A percentile compares a stretch with the other conserved stretches of the same genome.
Conservation (phyloP, 2,113 vertebrate species). For the Periophthalmus modestus region DNA sequence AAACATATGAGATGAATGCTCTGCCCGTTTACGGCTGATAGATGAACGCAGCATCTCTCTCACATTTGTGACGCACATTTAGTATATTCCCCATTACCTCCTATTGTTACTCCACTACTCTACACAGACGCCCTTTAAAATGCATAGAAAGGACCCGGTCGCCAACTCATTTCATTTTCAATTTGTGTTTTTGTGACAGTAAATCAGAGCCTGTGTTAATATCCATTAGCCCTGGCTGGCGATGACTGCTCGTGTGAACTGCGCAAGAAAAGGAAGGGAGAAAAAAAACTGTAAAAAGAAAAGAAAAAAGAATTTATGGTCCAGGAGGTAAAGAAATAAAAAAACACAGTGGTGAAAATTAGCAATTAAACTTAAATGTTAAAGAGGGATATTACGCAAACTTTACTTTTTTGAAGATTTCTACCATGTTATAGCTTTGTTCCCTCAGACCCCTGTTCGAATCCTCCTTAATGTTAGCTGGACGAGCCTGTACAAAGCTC, state of each 20-base stretch:
- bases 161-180: constrained; percentile 52
- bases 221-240: background rate
- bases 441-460: too few relatives aligned
- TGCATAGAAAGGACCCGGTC: constrained; percentile 21
- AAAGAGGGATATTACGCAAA: too few relatives aligned
- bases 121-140: constrained; percentile 22
- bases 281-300: background rate
- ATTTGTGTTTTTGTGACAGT: constrained; percentile 36
- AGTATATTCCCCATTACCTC: background rate
- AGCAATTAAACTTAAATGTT: too few relatives aligned
- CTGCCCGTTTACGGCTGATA: constrained; percentile 16
- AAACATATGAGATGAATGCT: background rate
- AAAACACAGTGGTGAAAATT: too few relatives aligned
- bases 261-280: constrained; percentile 3
- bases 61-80: background rate
- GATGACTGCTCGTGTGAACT: constrained; percentile 28
- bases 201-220: background rate
- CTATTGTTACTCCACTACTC: background rate
- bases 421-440: too few relatives aligned
- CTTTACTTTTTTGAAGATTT: too few relatives aligned
- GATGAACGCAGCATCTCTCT: background rate
- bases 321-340: too few relatives aligned
- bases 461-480: too few relatives aligned
- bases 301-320: too few relatives aligned
- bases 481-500: too few relatives aligned